Base-by-base conservation (phyloP, 2,113 vertebrate species). In the Holacanthus passer region DNA sequence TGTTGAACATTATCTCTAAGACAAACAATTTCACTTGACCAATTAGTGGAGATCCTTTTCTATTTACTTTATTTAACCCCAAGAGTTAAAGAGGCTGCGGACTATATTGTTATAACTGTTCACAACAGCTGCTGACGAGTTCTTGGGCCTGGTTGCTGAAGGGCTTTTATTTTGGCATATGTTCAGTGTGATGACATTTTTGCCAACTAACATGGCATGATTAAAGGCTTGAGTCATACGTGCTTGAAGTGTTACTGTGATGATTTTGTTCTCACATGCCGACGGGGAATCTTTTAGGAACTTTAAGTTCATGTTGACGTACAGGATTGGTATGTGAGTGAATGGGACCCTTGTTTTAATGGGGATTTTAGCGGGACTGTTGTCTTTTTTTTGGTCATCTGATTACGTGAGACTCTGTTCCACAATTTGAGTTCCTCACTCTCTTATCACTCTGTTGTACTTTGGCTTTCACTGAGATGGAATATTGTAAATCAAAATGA, bases 161-260 rank as follows among this genome's bases (percentile, higher is more conserved):
- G 74, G 43, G 74, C 60, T 66, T 82, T 83, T 66, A 78, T 66
- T 79, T 72, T 79, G 55, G 58, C 79, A n/a, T 67, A 64, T 31
- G 24, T 53, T 32, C 22, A 64, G 8, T 45, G 27, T 58, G 73
- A 69, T 88, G 83, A 89, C 65, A 71, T 72, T 80, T 86, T 84
- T 48, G 56, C 75, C 37, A 59, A 6, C 79, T 75, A 64, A 70
- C 53, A 45, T 76, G 47, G n/a, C 70, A 68, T 32, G 56, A 77
- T 74, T 75, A 82, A 80, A 82, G 68, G 43, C 74, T 67, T 82
- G 83, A 89, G 73, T 85, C 86, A 85, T 56, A 56, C 71, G 53
- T 73, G 58, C 71, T 60, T 56, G 73, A 31, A n/a, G 62, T 35
- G 48, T 78, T 64, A 56, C 11, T 53, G 53, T 48, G 74, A 79